Percentiles rank a stretch among this genome's conserved stretches.
Conservation (phyloP, 1,140 invertebrate species). For the Euglossa dilemma region DNA sequence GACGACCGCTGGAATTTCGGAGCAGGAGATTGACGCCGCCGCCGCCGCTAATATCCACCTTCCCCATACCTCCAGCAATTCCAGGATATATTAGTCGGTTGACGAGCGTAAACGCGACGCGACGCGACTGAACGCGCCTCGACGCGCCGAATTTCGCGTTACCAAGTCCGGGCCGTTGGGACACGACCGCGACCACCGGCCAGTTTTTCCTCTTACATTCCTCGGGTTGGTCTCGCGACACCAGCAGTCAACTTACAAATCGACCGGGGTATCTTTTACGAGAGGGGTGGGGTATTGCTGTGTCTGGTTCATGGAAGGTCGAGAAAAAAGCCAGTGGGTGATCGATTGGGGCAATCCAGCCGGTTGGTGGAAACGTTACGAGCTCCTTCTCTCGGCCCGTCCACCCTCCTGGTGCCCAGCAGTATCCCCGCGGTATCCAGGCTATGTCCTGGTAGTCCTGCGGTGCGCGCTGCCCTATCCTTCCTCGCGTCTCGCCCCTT, state of each 20-base stretch:
- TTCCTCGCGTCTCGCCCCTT: not conserved
- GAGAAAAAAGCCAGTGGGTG: conserved; percentile 46
- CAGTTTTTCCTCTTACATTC: conserved; percentile 16
- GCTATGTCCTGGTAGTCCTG: conserved; percentile 3
- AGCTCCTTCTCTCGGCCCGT: conserved; percentile 47
- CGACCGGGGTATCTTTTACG: conserved; percentile 40
- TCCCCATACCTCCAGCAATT: not conserved
- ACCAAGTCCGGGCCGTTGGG: not conserved
- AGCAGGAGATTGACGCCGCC: not conserved
- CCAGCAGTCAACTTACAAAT: conserved; percentile 36
- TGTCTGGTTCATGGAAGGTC: conserved; percentile 29
- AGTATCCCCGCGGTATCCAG: conserved; percentile 25
- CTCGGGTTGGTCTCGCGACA: not conserved
- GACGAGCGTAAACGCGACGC: too few species aligned
- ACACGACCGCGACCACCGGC: not conserved
- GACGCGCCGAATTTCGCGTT: too few species aligned
- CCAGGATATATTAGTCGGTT: not conserved
- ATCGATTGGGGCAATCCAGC: conserved; percentile 53
- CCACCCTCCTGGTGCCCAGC: conserved; percentile 10
- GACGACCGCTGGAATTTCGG: conserved; percentile 1
- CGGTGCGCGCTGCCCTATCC: conserved; percentile 1
- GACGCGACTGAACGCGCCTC: too few species aligned
- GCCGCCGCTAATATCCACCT: not conserved
- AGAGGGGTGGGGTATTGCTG: not conserved
- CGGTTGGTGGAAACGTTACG: conserved; percentile 51